Evolutionary conservation across 1,140 invertebrate genomes (phyloP), one percentile per base, ranked within the genome.

Genomic region (Pseudomyrmex cubaensis): DNA sequence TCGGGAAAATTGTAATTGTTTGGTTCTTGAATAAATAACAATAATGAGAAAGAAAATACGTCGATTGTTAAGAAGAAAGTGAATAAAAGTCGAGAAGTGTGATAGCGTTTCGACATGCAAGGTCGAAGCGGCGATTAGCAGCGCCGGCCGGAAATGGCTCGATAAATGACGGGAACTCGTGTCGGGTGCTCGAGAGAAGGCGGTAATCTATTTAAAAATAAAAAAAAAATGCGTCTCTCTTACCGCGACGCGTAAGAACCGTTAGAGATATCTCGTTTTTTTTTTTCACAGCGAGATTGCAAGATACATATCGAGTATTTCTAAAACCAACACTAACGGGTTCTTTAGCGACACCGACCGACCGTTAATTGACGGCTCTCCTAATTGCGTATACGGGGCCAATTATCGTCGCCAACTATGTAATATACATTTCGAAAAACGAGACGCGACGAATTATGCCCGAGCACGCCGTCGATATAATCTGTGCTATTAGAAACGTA

Each of bases 81-180:
- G 3, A 66, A 66, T 4, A 66, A 46, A 54, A 70, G n/a, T 61
- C 17, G 3, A 62, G 22, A 63, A 62, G 10, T 17, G 10, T 17
- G 63, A 10, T 20, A 64, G n/a, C 48, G 3, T 13, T 59, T n/a
- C 74, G 20, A 63, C 73, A n/a, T 12, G 12, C 63, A 46, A 69
- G 73, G 77, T 86, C 73, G 73, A 72, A 82, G 63, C 44, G 56
- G 52, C 15, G 52, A 73, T 83, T 66, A 20, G 20, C 48, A 20
- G 25, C 35, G 61, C 57, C 56, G 15, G 2, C 72, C 67, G 84
- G 84, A 87, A 87, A 83, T 64, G 62, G 73, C 48, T 56, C 69
- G 61, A 64, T 64, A 25, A 76, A 76, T 54, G 54, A 12, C 48
- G n/a, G 74, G 25, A 64, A 76, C 63, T 76, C 64, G 64, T 66